A percentile compares a stretch with the other conserved stretches of the same genome.
Evolutionary conservation across 2,797 vertebrate genomes (phyloP).

Genomic region (Syngnathus acus): DNA sequence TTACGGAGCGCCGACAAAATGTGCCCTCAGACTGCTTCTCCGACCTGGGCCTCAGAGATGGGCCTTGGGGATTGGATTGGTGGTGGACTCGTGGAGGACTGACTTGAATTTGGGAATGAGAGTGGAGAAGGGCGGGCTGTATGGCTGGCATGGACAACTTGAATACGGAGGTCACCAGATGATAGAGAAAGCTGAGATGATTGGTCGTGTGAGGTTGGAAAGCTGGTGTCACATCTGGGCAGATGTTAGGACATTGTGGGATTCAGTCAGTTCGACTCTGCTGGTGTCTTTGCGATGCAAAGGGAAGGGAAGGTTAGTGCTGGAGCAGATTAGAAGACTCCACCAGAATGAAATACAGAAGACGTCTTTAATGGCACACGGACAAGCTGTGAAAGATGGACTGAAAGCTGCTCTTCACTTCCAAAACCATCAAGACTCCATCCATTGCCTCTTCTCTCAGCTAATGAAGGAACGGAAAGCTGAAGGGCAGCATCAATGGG

Average conservation of each 20-base stretch:
- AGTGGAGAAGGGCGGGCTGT: slow-evolving; percentile 35
- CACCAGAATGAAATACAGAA: slow-evolving; percentile 7
- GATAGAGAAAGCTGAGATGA: slow-evolving; percentile 23
- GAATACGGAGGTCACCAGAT: slow-evolving; percentile 12
- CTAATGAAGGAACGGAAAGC: slow-evolving; percentile 25
- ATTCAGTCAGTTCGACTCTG: slow-evolving; percentile 33
- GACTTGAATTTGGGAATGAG: slow-evolving; percentile 37
- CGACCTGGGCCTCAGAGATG: slow-evolving; percentile 34
- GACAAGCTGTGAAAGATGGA: slow-evolving; percentile 23
- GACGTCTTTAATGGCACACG: slow-evolving; percentile 27
- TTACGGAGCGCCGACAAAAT: slow-evolving; percentile 27
- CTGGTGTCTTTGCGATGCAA: slow-evolving; percentile 34
- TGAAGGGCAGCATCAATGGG: slow-evolving; percentile 38
- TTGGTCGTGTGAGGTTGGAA: slow-evolving; percentile 32
- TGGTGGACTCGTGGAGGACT: slow-evolving; percentile 13
- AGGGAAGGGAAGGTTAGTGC: slow-evolving; percentile 32
- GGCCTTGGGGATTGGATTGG: slow-evolving; percentile 17
- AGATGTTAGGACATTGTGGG: slow-evolving; percentile 17
- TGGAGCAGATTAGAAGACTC: slow-evolving; percentile 25
- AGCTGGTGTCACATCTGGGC: slow-evolving; percentile 48
- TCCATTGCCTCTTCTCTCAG: slow-evolving; percentile 15
- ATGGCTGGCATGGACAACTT: slow-evolving; percentile 31
- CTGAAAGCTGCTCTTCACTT: slow-evolving; percentile 33
- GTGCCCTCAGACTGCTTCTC: slow-evolving; percentile 34
- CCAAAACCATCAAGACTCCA: slow-evolving; percentile 30